Base-by-base conservation (phyloP, 2,888 invertebrate species). In the Mantis religiosa region DNA sequence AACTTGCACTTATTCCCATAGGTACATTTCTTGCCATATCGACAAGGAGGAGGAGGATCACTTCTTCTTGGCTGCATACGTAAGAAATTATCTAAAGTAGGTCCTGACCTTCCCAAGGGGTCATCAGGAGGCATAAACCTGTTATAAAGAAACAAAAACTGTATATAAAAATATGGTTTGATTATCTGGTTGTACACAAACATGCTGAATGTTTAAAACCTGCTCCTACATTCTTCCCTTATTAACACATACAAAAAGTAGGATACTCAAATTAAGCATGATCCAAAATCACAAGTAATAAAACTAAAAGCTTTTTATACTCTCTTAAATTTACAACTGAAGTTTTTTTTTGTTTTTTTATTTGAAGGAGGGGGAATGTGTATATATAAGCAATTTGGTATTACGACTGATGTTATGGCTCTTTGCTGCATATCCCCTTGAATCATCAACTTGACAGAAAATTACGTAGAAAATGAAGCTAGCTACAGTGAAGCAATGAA, bases 1-100 rank as follows among this genome's bases (percentile, higher is more conserved):
- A 97, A 99, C 94, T 99, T 99, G 93, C 99, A 99, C 93, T 99
- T 99, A 93, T 98, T 98, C 0, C 99, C 99, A 92, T 99, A 99
- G 0, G 99, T 99, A 93, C 99, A 99, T 93, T 99, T 99, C 92
- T 98, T 97, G 1, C 97, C 98, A 93, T 99, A 99, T 0, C 99
- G 99, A 93, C 99, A 99, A 0, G 97, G 96, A 25, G n/a, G n/a
- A n/a, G 96, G 96, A 3, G 96, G 96, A 91, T 95, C 96, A 87
- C 91, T 92, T 91, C 94, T 94, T 47, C 95, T 95, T 0, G 95
- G 94, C 71, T 95, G 95, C 54, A 95, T 94, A 85, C 96, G 94
- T 71, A 98, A 94, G 92, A 98, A 98, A 91, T 96, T 96, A 91
- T 98, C 98, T 89, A 98, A 94, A 1, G 96, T 97, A 0, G 98